Evolutionary conservation across 2,888 invertebrate species (phyloP).

Genomic region (Bruchidius siliquastri): DNA sequence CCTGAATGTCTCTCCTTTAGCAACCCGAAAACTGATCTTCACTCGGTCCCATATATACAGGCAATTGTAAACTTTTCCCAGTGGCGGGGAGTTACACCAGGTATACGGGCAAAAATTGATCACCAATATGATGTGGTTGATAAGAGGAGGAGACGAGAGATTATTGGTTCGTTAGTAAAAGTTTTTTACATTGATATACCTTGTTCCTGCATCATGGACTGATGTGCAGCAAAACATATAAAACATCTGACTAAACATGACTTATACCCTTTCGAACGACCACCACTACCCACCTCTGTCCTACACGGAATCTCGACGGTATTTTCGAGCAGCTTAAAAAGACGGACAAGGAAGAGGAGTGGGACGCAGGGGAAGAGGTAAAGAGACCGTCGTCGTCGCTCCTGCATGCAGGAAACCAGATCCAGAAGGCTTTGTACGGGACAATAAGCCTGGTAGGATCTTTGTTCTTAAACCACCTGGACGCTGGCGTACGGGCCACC

Average conservation of each 20-base stretch:
- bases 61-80: neutral
- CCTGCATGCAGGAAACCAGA: slow-evolving; percentile 28
- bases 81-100: neutral
- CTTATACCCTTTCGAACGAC: neutral
- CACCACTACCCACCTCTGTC: neutral
- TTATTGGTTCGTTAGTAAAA: too few species aligned
- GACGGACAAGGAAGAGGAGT: slow-evolving; percentile 1
- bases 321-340: neutral
- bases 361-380: slow-evolving; percentile 5
- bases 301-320: neutral
- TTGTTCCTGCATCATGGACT: too few species aligned
- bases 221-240: too few species aligned
- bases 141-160: too few species aligned
- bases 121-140: too few species aligned
- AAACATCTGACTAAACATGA: too few species aligned
- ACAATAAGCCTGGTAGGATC: slow-evolving; percentile 33
- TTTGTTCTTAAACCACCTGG: slow-evolving; percentile 38
- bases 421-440: slow-evolving; percentile 26
- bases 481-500: slow-evolving; percentile 5
- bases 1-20: neutral
- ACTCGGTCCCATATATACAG: neutral
- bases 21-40: neutral
- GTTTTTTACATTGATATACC: too few species aligned
- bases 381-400: neutral
- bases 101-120: neutral